Evolutionary conservation across 2,888 invertebrate genomes (phyloP).

Genomic region (Acronicta alni): DNA sequence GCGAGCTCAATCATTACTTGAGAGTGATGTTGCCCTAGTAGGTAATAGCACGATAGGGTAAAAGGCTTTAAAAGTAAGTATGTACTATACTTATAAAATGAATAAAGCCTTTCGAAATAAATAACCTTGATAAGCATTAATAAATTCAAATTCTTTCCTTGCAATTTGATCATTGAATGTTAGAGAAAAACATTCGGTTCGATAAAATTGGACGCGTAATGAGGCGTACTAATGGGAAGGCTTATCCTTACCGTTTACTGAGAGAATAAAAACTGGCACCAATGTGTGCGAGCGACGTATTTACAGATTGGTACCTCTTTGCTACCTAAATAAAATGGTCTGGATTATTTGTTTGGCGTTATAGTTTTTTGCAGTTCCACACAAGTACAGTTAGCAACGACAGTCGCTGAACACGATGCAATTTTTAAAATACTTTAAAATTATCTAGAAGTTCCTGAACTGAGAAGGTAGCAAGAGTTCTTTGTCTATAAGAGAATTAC

Average conservation of each 20-base stretch:
- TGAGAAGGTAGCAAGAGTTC: too few relatives aligned
- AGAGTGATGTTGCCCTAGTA: too few relatives aligned
- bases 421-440: too few relatives aligned
- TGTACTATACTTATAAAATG: too few relatives aligned
- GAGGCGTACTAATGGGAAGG: slow-evolving; percentile 48
- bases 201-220: slow-evolving; percentile 52
- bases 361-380: too few relatives aligned
- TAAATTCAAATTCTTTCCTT: slow-evolving; percentile 49
- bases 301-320: slow-evolving; percentile 29
- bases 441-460: too few relatives aligned
- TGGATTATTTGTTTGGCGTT: background rate
- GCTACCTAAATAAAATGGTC: background rate
- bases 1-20: too few relatives aligned
- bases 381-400: too few relatives aligned
- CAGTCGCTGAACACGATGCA: too few relatives aligned
- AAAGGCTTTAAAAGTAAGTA: too few relatives aligned
- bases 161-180: slow-evolving; percentile 49
- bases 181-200: slow-evolving; percentile 47
- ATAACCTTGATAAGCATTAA: slow-evolving; percentile 37
- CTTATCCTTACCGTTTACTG: slow-evolving; percentile 48
- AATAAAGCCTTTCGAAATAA: slow-evolving; percentile 10
- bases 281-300: slow-evolving; percentile 40
- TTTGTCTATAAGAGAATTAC: too few relatives aligned
- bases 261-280: slow-evolving; percentile 42
- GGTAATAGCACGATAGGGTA: too few relatives aligned